Evolutionary conservation across 2,888 invertebrate species (phyloP).

Genomic region (Drosophila seclusa): DNA sequence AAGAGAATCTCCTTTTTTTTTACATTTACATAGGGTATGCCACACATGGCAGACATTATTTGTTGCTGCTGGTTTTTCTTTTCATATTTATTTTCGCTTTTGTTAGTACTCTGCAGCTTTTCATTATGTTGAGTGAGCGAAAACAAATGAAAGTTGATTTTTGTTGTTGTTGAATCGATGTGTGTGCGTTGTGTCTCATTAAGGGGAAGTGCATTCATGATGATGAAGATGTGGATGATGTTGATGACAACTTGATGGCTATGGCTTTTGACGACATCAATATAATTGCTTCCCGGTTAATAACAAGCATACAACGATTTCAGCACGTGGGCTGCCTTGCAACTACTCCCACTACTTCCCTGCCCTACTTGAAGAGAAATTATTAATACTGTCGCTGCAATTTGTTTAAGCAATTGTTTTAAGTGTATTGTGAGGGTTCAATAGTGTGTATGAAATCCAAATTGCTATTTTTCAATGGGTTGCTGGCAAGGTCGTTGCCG

Average conservation of each 20-base stretch:
- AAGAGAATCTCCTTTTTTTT: background rate
- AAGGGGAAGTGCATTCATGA: constrained; percentile 74
- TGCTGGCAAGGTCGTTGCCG: constrained; percentile 62
- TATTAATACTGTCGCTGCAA: constrained; percentile 59
- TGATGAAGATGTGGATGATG: constrained; percentile 30
- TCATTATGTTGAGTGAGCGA: constrained; percentile 78
- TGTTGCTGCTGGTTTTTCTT: constrained; percentile 18
- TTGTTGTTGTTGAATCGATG: constrained; percentile 28
- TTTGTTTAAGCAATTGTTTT: constrained; percentile 35
- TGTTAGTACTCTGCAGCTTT: constrained; percentile 39
- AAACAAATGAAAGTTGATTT: constrained; percentile 72
- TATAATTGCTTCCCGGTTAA: constrained; percentile 76
- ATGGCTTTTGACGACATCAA: constrained; percentile 75
- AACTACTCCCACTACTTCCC: constrained; percentile 16
- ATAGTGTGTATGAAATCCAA: constrained; percentile 35
- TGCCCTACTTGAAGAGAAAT: constrained; percentile 53
- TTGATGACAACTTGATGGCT: constrained; percentile 61
- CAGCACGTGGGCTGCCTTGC: constrained; percentile 48
- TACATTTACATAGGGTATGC: constrained; percentile 12
- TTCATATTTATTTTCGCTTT: background rate
- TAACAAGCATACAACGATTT: constrained; percentile 42
- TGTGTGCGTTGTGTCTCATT: constrained; percentile 55
- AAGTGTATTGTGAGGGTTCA: constrained; percentile 6
- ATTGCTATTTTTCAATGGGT: constrained; percentile 51
- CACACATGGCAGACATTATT: background rate